Conservation (phyloP, 2,797 vertebrate species). For the Myotis vivesi region DNA sequence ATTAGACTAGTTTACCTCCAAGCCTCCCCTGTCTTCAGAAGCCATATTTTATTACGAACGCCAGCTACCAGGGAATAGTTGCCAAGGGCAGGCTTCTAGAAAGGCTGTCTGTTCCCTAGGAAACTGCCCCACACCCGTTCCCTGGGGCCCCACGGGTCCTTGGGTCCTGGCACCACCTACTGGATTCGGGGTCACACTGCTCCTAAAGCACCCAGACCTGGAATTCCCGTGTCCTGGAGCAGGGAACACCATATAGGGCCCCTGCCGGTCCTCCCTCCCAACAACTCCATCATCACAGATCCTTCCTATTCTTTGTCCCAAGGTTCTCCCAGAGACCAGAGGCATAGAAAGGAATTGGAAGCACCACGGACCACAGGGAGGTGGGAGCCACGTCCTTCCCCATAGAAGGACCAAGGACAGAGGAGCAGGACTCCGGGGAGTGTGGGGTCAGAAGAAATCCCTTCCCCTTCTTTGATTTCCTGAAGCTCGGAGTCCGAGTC, state of each 20-base stretch:
- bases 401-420: not conserved
- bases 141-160: not conserved
- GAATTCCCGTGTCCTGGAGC: not conserved
- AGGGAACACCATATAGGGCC: not conserved
- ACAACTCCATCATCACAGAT: not conserved
- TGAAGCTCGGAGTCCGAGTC: not conserved
- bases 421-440: not conserved
- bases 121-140: slow-evolving; percentile 52
- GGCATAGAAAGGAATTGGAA: not conserved
- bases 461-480: slow-evolving; percentile 31
- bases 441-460: not conserved
- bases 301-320: not conserved
- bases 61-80: slow-evolving; percentile 43
- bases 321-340: not conserved
- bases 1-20: not conserved
- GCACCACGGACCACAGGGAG: not conserved
- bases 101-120: slow-evolving; percentile 68
- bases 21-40: slow-evolving; percentile 47
- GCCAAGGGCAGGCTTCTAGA: slow-evolving; percentile 49
- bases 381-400: not conserved
- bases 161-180: slow-evolving; percentile 63
- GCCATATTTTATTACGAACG: slow-evolving; percentile 20
- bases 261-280: not conserved
- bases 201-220: not conserved
- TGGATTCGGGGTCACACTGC: slow-evolving; percentile 32